Base-by-base conservation (phyloP, 2,797 vertebrate species). In the Melopsittacus undulatus region DNA sequence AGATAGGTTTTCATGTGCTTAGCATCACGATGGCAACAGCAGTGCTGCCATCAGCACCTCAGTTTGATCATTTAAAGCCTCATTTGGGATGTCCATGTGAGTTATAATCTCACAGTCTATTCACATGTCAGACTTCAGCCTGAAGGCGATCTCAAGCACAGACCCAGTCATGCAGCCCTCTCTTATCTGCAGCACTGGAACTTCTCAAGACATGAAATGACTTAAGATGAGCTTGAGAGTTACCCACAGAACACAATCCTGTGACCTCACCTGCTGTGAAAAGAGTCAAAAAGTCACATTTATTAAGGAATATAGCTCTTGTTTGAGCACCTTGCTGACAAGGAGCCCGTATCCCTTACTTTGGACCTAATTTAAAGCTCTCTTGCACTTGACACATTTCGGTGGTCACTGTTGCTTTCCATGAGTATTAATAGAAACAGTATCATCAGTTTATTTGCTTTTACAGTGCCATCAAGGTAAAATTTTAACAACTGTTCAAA, bases 81-180 rank as follows among this genome's bases (percentile, higher is more conserved):
- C 2, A 6, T 8, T 13, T 8, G 16, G 59, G 68, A 9, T 5
- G 23, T 11, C 34, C 36, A 4, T 1, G 0, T 1, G 42, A 92
- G 38, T 29, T 48, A 3, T 2, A 24, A 5, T 2, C 21, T 1
- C 84, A 4, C 2, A 0, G 16, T 1, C 21, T 5, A n/a, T 14
- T 5, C 86, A 38, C 38, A 1, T 0, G 4, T 3, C 67, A 30
- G 23, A 6, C 20, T 24, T 24, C 46, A 88, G 46, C 42, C 69
- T 5, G 3, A 27, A 29, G 20, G 20, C 1, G 1, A 52, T 70
- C 51, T 18, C 2, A 1, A 54, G 40, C 0, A 1, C 38, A 34
- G 14, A 15, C n/a, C 22, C n/a, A 23, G 22, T 24, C 36, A 36
- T 36, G 36, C 36, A 36, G 36, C 36, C 36, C 36, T 36, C 46